These are phyloP conservation scores for Carassius gibelio DNA, from an alignment of 2,113 vertebrate species.

Conservation along the genomic window DNA sequence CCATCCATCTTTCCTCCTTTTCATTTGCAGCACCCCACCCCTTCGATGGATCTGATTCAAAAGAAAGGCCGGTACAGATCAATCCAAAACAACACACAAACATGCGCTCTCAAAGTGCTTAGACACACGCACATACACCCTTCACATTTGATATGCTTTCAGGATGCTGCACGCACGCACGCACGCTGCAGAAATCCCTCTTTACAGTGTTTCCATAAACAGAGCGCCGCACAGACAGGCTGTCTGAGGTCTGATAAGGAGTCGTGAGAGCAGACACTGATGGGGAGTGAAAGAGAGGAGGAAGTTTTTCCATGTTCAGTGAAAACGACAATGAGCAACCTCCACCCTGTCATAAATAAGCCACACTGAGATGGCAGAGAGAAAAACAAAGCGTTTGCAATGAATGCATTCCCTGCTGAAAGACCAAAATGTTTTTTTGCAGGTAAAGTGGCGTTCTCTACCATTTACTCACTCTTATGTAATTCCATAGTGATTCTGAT, in stretches of 20 bases:
- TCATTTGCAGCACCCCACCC: constrained; percentile 25
- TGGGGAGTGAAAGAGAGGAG: not conserved
- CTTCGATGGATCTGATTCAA: constrained; percentile 6
- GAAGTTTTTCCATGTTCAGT: constrained; percentile 42
- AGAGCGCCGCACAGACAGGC: constrained; percentile 33
- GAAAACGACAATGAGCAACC: constrained; percentile 14
- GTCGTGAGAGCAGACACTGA: constrained; percentile 13
- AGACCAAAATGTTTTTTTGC: not conserved
- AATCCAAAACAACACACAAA: constrained; percentile 28
- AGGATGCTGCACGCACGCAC: constrained; percentile 14
- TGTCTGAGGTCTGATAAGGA: constrained; percentile 16
- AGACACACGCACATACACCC: constrained; percentile 37
- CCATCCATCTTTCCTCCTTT: constrained; percentile 43
- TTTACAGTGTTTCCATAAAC: constrained; percentile 34
- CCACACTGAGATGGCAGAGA: constrained; percentile 2
- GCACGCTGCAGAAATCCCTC: constrained; percentile 13
- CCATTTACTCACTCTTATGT: too few relatives aligned
- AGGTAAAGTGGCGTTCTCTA: not conserved
- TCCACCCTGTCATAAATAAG: constrained; percentile 18
- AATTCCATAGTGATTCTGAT: not conserved
- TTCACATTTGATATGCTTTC: not conserved
- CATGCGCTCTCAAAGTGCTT: not conserved
- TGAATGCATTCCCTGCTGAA: not conserved
- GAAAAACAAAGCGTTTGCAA: not conserved
- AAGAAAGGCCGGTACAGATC: constrained; percentile 20